Evolutionary conservation across 2,113 vertebrate species (phyloP).

Genomic region (Ptilonorhynchus violaceus): DNA sequence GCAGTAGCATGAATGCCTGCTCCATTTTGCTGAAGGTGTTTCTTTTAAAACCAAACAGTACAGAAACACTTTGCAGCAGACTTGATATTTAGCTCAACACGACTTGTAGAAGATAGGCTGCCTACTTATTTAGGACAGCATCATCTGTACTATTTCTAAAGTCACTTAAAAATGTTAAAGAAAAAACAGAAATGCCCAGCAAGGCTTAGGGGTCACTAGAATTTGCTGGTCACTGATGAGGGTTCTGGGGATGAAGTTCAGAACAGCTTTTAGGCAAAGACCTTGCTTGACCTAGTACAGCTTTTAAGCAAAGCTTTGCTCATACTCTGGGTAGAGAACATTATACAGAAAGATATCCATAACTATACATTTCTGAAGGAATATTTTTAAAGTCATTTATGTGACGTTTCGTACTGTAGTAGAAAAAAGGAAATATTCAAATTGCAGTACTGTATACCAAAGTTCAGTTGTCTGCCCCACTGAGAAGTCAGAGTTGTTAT

Average conservation of each 20-base stretch:
- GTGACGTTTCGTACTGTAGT: background rate
- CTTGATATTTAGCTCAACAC: background rate
- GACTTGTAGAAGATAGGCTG: background rate
- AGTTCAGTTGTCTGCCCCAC: background rate
- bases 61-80: background rate
- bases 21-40: background rate
- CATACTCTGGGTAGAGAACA: fast-evolving
- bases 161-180: background rate
- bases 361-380: background rate
- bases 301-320: background rate
- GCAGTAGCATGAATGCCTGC: background rate
- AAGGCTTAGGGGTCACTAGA: background rate
- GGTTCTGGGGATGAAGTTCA: background rate
- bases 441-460: background rate
- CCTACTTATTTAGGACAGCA: background rate
- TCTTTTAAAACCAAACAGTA: background rate
- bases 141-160: background rate
- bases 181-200: background rate
- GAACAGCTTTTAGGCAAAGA: background rate
- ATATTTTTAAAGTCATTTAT: background rate
- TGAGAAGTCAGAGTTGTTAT: background rate
- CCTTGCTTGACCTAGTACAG: background rate
- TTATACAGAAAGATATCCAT: background rate
- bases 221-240: background rate
- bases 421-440: background rate